These are phyloP conservation scores for Phyllostomus hastatus DNA, from an alignment of 2,113 vertebrate genomes.

Conservation along the genomic window DNA sequence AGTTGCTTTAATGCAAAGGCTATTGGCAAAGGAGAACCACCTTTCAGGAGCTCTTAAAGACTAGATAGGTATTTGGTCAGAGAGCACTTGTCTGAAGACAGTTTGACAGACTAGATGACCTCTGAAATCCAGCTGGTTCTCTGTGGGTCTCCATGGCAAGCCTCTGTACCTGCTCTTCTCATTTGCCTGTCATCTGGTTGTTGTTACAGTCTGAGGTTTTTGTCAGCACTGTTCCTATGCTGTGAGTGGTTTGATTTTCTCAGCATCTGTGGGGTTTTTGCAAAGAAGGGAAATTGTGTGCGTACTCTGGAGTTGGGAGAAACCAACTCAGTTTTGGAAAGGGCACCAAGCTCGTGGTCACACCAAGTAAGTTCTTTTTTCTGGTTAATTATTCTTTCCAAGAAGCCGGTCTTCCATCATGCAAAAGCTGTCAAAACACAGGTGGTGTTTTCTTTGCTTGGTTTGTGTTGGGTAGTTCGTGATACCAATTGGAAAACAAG, in stretches of 20 bases:
- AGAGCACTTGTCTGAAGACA: background rate
- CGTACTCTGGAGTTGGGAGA: rapidly evolving
- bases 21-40: background rate
- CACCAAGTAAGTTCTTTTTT: conserved; percentile 70
- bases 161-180: background rate
- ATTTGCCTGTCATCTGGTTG: background rate
- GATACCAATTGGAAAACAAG: conserved; percentile 64
- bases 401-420: conserved; percentile 55
- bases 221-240: background rate
- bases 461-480: conserved; percentile 63
- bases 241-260: background rate
- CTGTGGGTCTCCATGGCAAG: background rate
- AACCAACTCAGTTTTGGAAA: conserved; percentile 33
- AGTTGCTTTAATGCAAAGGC: background rate
- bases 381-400: conserved; percentile 64
- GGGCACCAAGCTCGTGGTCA: conserved; percentile 67
- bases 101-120: background rate
- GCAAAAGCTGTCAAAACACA: conserved; percentile 71
- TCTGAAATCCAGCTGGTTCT: background rate
- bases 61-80: background rate
- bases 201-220: background rate
- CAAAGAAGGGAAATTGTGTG: conserved; percentile 68
- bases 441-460: conserved; percentile 73
- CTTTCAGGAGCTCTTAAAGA: background rate
- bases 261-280: conserved; percentile 58